These are phyloP conservation scores for Adelognathus sp. DNA, from an alignment of 2,888 invertebrate species.

Conservation along the genomic window DNA sequence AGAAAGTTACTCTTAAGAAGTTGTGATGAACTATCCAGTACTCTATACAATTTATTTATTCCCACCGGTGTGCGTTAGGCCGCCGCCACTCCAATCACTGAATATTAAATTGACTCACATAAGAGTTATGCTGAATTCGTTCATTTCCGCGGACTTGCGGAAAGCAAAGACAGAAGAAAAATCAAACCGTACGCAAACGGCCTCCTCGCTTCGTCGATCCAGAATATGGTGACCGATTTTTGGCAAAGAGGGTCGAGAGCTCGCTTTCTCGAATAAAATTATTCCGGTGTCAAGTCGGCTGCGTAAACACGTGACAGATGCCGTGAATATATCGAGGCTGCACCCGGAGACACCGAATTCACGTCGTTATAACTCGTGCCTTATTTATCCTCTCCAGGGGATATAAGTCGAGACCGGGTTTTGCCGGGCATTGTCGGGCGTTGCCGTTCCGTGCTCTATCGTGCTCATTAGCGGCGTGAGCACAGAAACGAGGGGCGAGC, in stretches of 20 bases:
- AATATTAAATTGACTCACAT: too few species aligned
- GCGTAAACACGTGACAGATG: conserved; percentile 52
- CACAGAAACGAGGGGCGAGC: background rate
- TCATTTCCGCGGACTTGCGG: too few species aligned
- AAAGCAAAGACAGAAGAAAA: too few species aligned
- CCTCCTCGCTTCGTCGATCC: too few species aligned
- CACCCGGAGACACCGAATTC: conserved; percentile 18
- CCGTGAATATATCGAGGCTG: conserved; percentile 29
- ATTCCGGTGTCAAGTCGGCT: conserved; percentile 25
- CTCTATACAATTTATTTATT: too few species aligned
- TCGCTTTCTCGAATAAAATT: conserved; percentile 39
- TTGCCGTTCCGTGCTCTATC: conserved; percentile 52
- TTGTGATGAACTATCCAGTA: too few species aligned
- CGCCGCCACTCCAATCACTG: too few species aligned
- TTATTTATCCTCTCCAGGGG: conserved; percentile 48
- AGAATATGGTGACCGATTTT: background rate
- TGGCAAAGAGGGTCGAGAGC: conserved; percentile 25
- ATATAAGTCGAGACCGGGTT: conserved; percentile 30
- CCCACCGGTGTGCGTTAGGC: too few species aligned
- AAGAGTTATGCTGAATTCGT: too few species aligned
- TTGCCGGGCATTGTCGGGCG: conserved; percentile 35
- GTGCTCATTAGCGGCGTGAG: conserved; percentile 52
- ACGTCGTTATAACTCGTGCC: conserved; percentile 45
- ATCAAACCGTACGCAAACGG: too few species aligned
- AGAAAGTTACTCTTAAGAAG: too few species aligned